phyloP scores from a whole-genome alignment of 2,797 vertebrate genomes.

The Schizopygopsis pylzovi region DNA sequence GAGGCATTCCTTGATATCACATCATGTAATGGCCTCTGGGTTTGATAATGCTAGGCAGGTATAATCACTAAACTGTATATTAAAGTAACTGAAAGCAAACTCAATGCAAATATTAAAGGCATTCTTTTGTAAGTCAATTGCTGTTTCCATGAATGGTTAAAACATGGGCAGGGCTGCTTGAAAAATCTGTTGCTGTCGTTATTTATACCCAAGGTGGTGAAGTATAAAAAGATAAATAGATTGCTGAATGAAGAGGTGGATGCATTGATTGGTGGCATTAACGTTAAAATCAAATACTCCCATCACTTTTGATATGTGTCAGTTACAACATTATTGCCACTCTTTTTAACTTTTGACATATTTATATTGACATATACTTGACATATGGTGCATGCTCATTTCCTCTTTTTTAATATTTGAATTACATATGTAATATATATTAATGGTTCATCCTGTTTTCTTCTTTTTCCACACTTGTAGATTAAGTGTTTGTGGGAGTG shows the following conservation, averaged over 20 bases:
- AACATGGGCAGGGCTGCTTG: background rate
- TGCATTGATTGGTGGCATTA: background rate
- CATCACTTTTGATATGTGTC: background rate
- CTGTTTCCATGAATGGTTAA: background rate
- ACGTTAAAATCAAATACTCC: background rate
- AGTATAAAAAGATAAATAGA: background rate
- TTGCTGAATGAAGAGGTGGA: background rate
- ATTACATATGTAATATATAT: background rate
- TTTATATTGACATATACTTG: too few relatives aligned
- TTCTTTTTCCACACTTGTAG: constrained; percentile 66
- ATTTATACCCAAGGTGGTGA: background rate
- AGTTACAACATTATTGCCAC: background rate
- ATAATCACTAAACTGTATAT: background rate
- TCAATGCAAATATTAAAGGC: background rate
- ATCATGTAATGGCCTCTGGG: background rate
- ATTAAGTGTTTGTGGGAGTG: constrained; percentile 77
- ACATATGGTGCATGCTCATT: background rate
- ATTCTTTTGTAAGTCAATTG: background rate
- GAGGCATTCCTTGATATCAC: background rate
- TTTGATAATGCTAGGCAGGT: background rate
- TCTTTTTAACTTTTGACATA: background rate
- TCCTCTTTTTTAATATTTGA: background rate
- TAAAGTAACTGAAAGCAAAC: background rate
- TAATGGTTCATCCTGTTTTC: background rate
- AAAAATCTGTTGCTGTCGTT: background rate